Base-by-base conservation (phyloP, 2,888 invertebrate genomes). In the Pecten maximus region DNA sequence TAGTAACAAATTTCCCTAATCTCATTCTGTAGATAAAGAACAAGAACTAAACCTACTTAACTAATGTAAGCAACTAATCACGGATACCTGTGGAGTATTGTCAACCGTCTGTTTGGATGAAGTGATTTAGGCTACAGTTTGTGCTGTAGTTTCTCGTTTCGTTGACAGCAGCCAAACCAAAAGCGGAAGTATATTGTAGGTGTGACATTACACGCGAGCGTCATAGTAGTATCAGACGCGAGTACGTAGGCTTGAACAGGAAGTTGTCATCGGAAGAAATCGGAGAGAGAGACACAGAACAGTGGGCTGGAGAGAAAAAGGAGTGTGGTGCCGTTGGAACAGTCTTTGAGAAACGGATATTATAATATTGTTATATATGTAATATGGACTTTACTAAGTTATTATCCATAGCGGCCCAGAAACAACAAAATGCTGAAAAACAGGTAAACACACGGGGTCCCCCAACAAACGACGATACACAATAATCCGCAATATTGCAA, bases 381-480 rank as follows among this genome's bases (percentile, higher is more conserved):
- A 88, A 12, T 87, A 92, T 92, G 92, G 92, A 92, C 88, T 92
- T 92, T 89, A 87, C 91, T 48, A 88, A 91, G 48, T 88, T 92
- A 60, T 44, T 92, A 60, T 91, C 91, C 48, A 40, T 92, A 40
- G 92, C 92, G 19, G 89, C 91, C 48, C 86, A 90, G 39, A 92
- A 92, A 60, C 88, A 91, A 60, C 89, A 91, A 74, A 28, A 74
- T 74, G 74, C 74, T 12, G 90, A 91, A 50, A 90, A 89, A 87
- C 87, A 91, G 91, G 91, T 91, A 89, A 40, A 39, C 40, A 86
- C 40, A 16, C 28, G 23, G n/a, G 23, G 89, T 35, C 87, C 39
- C 12, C 19, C 0, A 50, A 40, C 48, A 8, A 40, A 23, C 23
- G 35, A 39, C 39, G n/a, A n/a, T n/a, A 23, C n/a, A n/a, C 50